Evolutionary conservation across 2,797 vertebrate genomes (phyloP).

Genomic region (Echeneis naucrates): DNA sequence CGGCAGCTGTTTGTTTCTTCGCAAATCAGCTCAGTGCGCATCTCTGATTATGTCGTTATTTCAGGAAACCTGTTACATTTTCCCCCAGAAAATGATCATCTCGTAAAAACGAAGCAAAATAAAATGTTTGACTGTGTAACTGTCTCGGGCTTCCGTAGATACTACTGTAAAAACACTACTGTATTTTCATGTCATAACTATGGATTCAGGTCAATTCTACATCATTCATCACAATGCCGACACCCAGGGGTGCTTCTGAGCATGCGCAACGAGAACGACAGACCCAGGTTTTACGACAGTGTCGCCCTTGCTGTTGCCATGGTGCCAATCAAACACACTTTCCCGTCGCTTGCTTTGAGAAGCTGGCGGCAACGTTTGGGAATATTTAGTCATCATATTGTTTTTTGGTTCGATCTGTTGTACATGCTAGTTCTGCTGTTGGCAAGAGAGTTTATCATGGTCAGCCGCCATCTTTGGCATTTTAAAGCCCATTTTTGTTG

Average conservation of each 20-base stretch:
- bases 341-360: neutral
- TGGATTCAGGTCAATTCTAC: neutral
- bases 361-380: neutral
- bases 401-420: neutral
- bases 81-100: no score
- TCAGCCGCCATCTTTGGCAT: conserved; percentile 34
- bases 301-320: conserved; percentile 18
- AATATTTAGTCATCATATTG: neutral
- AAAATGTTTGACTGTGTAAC: no score
- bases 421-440: neutral
- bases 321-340: conserved; percentile 5
- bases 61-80: no score
- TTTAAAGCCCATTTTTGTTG: neutral
- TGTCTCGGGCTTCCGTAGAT: no score
- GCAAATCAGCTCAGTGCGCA: no score
- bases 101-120: no score
- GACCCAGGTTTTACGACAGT: conserved; percentile 13
- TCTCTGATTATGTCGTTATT: no score
- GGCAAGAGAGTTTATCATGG: neutral
- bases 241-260: neutral
- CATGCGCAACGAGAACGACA: conserved; percentile 21
- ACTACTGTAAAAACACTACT: no score
- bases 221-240: neutral
- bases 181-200: neutral
- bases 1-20: no score